Evolutionary conservation across 2,113 vertebrate species (phyloP).

Genomic region (Neolamprologus longior): DNA sequence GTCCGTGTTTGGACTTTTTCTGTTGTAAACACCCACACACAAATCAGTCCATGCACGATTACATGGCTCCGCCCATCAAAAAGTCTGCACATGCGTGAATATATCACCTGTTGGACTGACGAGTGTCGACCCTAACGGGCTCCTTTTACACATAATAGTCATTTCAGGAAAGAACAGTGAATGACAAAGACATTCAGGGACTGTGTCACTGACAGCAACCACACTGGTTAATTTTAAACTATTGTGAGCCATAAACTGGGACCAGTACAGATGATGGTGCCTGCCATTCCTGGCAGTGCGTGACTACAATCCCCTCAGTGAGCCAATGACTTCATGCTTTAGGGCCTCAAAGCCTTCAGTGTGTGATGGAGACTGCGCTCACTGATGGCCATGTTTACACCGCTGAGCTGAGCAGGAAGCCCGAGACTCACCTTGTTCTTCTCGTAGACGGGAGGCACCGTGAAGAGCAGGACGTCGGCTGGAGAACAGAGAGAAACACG

Average conservation of each 20-base stretch:
- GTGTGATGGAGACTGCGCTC: constrained; percentile 10
- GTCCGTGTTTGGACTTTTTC: fast-evolving
- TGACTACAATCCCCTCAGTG: neutral
- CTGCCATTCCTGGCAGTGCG: neutral
- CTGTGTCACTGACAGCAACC: neutral
- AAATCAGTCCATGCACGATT: neutral
- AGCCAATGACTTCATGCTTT: constrained; percentile 10
- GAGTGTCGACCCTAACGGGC: neutral
- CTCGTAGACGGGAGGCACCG: constrained; percentile 81
- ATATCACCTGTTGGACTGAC: fast-evolving
- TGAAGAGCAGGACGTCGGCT: constrained; percentile 83
- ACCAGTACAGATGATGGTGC: neutral
- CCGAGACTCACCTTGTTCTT: constrained; percentile 81
- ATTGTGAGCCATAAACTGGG: neutral
- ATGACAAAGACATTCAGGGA: neutral
- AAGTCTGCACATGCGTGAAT: fast-evolving
- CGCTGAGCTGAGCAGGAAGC: neutral
- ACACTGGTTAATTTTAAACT: neutral
- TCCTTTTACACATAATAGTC: fast-evolving
- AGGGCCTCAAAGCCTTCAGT: constrained; percentile 11
- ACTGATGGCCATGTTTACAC: neutral
- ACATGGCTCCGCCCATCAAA: neutral
- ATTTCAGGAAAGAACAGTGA: fast-evolving
- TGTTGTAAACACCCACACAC: fast-evolving
- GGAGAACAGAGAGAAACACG: neutral